Base-by-base conservation (phyloP, 1,140 invertebrate species). In the Brachionus paranguensis region DNA sequence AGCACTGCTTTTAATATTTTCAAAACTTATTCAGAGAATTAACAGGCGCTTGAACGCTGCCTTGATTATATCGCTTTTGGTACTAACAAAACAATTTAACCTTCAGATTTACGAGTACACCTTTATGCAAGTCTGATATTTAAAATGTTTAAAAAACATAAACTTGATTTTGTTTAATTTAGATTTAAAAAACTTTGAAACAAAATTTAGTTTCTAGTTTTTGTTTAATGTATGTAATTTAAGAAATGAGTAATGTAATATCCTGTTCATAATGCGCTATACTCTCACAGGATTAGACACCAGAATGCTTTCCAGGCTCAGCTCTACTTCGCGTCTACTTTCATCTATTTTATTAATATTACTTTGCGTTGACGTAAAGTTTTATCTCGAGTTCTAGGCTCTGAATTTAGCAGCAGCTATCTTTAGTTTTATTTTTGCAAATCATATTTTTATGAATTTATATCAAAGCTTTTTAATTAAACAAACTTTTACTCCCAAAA, bases 361-460 rank as follows among this genome's bases (percentile, higher is more conserved):
- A 14, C 11, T 53, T 53, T 53, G 17, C 11, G 14, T 14, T 53
- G 47, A 53, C 10, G 10, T 20, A 10, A 60, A 60, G 10, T 20
- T 24, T 60, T 60, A 60, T 60, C 53, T 60, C 53, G 53, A 60
- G 3, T 27, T 60, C 53, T 60, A 60, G 53, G 53, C 53, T 60
- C 53, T 24, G 10, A 60, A 60, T 27, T 60, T 60, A 24, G 17
- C 53, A 60, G 53, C n/a, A 60, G 53, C n/a, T 60, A 60, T 60
- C 53, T 60, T 60, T 20, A 60, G 53, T 60, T 60, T 60, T 60
- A 53, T 20, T 60, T 60, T 60, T 60, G 24, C 65, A 33, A 68
- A 68, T 68, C n/a, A 33, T 68, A 33, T 68, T 68, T 68, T 68
- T 68, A 33, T 33, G 27, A 68, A 68, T 68, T 68, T 68, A 33